A percentile compares a stretch with the other conserved stretches of the same genome.
phyloP scores from a whole-genome alignment of 1,140 invertebrate species.

The Sminthurinus signatus region DNA sequence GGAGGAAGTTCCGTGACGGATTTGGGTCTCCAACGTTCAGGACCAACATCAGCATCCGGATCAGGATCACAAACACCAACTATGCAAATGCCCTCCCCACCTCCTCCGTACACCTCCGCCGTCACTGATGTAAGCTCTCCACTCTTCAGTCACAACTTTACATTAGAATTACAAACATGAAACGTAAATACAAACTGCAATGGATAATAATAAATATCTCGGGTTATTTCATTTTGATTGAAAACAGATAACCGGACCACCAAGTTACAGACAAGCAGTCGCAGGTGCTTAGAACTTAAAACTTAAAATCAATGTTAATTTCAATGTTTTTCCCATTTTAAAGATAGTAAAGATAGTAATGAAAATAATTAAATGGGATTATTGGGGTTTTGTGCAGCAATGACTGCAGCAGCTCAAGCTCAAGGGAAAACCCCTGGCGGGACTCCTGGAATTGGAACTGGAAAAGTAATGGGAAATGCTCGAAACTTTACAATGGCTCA shows the following conservation, averaged over 20 bases:
- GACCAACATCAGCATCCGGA: no score
- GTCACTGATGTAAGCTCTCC: slow-evolving; percentile 25
- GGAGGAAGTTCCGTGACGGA: slow-evolving; percentile 5
- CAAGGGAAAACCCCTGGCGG: not conserved
- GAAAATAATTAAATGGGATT: no score
- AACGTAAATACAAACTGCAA: not conserved
- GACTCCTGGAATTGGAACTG: no score
- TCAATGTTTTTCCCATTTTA: no score
- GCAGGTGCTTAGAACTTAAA: no score
- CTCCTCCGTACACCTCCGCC: slow-evolving; percentile 26
- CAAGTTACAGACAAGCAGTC: slow-evolving; percentile 33
- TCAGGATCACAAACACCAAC: slow-evolving; percentile 11
- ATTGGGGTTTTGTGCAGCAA: no score
- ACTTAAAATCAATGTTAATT: no score
- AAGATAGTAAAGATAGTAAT: no score
- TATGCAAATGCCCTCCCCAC: slow-evolving; percentile 27
- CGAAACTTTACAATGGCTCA: slow-evolving; percentile 17
- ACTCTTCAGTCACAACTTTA: not conserved
- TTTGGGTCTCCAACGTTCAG: not conserved
- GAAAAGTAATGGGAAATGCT: no score
- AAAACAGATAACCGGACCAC: slow-evolving; percentile 21
- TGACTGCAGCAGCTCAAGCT: slow-evolving; percentile 13
- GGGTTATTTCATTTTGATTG: not conserved
- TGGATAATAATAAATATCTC: not conserved
- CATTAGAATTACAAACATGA: not conserved